Base-by-base conservation (phyloP, 1,140 invertebrate species). In the Drosophila orosa region DNA sequence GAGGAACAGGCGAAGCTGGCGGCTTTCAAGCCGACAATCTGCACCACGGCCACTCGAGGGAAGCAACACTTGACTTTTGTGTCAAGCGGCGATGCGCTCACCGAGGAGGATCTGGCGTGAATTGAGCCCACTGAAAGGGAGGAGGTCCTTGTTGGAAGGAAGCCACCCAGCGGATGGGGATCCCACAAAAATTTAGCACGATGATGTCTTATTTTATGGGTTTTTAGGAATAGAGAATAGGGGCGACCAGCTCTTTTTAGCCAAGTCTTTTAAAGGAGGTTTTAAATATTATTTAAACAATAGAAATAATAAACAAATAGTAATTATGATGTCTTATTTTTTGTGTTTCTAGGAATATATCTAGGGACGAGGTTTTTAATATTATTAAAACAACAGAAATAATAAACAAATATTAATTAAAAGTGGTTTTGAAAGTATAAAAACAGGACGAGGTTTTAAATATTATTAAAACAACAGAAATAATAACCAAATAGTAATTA, bases 21-120 rank as follows among this genome's bases (percentile, higher is more conserved):
- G 24, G 37, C 81, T 87, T 75, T 68, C 42, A 47, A 69, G 65
- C 45, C 45, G 60, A 45, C 63, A 77, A 63, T 42, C 76, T 66
- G 73, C 84, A 80, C 37, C 77, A 80, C 61, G 74, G 74, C 42
- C 77, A 84, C 80, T 89, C 69, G 73, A 80, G 84, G 80, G 54
- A 87, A 80, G 80, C 69, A 89, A 78, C 84, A 89, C 84, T 87
- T 89, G 84, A 87, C 84, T 89, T 87, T 89, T 89, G 74, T 87
- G 84, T 87, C 84, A 87, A 87, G 67, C 67, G 40, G 67, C 27
- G n/a, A 17, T 42, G 65, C 67, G 65, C 67, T 44, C 47, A 39
- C 40, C 33, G 45, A 47, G 45, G 10, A 57, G 66, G 55, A 63
- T 63, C 60, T 48, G 58, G 54, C 35, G 35, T 44, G 74, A 82